phyloP scores from a whole-genome alignment of 2,888 invertebrate species.

The Apamea anceps region DNA sequence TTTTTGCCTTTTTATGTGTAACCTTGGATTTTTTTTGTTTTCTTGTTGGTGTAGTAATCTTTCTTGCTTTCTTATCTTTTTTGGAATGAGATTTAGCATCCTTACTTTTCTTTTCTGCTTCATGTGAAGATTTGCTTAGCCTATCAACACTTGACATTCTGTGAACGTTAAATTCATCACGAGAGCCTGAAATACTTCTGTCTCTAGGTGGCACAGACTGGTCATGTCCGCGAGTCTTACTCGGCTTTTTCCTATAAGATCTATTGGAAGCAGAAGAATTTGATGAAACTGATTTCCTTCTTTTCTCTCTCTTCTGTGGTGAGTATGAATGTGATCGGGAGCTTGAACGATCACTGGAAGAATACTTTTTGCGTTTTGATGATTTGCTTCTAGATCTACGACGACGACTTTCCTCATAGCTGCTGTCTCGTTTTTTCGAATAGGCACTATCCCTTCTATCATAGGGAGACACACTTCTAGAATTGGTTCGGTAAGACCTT shows the following conservation, averaged over 20 bases:
- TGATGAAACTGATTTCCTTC: constrained; percentile 76
- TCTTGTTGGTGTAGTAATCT: constrained; percentile 65
- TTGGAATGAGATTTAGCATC: constrained; percentile 72
- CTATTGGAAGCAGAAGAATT: constrained; percentile 79
- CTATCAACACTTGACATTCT: constrained; percentile 69
- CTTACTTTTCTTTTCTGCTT: constrained; percentile 66
- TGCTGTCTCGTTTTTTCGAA: constrained; percentile 78
- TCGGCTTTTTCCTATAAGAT: constrained; percentile 75
- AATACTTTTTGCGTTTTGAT: constrained; percentile 78
- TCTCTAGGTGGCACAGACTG: constrained; percentile 76
- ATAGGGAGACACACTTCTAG: constrained; percentile 81
- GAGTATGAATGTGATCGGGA: constrained; percentile 81
- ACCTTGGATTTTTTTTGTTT: constrained; percentile 72
- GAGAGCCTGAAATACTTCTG: constrained; percentile 71
- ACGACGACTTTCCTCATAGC: constrained; percentile 75
- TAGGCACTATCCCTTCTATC: constrained; percentile 75
- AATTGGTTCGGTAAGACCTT: constrained; percentile 76
- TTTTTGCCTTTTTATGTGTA: constrained; percentile 74
- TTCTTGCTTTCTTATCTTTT: constrained; percentile 70
- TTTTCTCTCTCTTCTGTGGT: constrained; percentile 72
- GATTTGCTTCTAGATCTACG: constrained; percentile 78
- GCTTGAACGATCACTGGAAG: constrained; percentile 82
- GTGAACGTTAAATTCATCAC: constrained; percentile 70
- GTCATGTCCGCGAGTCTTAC: constrained; percentile 66
- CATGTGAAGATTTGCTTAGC: constrained; percentile 73